Conservation (phyloP, 2,113 vertebrate genomes). For the Trematomus loennbergii region DNA sequence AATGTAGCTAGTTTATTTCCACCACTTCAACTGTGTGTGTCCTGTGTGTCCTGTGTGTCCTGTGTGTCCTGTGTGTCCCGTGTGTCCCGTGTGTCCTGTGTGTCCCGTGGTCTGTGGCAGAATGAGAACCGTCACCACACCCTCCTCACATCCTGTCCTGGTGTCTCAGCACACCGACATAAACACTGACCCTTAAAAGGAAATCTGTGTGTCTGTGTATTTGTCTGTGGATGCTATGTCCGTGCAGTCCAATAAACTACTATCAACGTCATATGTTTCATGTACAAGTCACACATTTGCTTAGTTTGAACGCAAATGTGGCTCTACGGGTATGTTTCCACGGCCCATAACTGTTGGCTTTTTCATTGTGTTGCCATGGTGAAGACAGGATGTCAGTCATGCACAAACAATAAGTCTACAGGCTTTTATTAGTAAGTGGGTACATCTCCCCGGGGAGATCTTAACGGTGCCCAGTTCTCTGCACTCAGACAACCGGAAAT, state of each 20-base stretch:
- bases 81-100: conserved; percentile 38
- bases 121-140: conserved; percentile 68
- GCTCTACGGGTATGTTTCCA: conserved; percentile 1
- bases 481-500: conserved; percentile 64
- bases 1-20: too few relatives aligned
- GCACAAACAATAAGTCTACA: conserved; percentile 18
- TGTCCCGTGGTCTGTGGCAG: conserved; percentile 65
- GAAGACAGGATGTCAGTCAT: conserved; percentile 46
- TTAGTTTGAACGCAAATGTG: not conserved
- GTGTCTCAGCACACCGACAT: conserved; percentile 45
- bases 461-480: conserved; percentile 49
- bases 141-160: conserved; percentile 77
- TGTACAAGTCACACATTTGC: not conserved
- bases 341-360: conserved; percentile 24
- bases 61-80: conserved; percentile 44
- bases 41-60: conserved; percentile 46
- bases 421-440: conserved; percentile 56
- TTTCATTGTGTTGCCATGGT: conserved; percentile 26
- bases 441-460: conserved; percentile 42
- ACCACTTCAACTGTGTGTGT: conserved; percentile 9
- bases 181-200: conserved; percentile 55
- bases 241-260: not conserved
- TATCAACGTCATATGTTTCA: not conserved
- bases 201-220: conserved; percentile 35
- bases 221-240: not conserved